Base-by-base conservation (phyloP, 2,113 vertebrate genomes). In the Dryoscopus gambensis region DNA sequence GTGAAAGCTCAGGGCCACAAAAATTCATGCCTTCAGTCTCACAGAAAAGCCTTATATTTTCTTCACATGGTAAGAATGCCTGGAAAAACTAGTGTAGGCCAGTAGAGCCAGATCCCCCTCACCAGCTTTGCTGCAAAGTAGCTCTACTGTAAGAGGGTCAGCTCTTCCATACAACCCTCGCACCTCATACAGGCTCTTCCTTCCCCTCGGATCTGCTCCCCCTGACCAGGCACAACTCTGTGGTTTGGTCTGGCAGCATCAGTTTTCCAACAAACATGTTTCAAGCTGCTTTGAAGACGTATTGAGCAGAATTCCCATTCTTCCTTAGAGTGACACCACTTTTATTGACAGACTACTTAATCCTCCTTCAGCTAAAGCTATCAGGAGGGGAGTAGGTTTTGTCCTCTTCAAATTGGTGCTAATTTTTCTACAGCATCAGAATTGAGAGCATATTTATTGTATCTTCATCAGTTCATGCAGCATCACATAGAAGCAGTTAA, bases 121-220 rank as follows among this genome's bases (percentile, higher is more conserved):
- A 4, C 11, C 24, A 49, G 25, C 46, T 44, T 42, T 37, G 17
- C 37, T 60, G 50, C 35, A 25, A 60, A 56, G 37, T 18, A 71
- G 23, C 4, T 75, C 22, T 55, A 5, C n/a, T 53, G 15, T 30
- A 49, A 37, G 39, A 50, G 20, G 7, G 6, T 31, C 5, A 3
- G 4, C 31, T 62, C 28, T 57, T 75, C 25, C 31, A 82, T 16
- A 19, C 0, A 3, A 20, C 5, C 5, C 16, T 67, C 20, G 28
- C 0, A 1, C 16, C 22, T 49, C 5, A 7, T 10, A 42, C 15
- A 17, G 2, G 4, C 11, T 40, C 15, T 75, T 40, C 10, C 37
- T 53, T 37, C 11, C 7, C 5, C 4, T 16, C 57, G 9, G 21
- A 25, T 40, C 27, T 56, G 18, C 23, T 67, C 16, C 8, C 2